A percentile compares a stretch with the other conserved stretches of the same genome.
phyloP scores from a whole-genome alignment of 2,113 vertebrate species.

The Hepsetus odoe region DNA sequence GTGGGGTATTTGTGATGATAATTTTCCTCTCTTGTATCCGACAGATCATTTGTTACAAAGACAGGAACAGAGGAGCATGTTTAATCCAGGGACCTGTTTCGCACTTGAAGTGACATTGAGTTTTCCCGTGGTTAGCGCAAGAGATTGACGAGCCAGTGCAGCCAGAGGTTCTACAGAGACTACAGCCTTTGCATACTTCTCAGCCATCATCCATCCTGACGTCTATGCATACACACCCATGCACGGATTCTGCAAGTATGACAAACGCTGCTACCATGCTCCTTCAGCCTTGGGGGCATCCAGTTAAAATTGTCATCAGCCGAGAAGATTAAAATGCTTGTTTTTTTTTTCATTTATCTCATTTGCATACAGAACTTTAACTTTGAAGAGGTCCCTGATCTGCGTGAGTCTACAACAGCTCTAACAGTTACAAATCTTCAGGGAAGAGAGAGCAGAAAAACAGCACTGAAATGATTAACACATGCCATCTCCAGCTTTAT shows the following conservation, averaged over 20 bases:
- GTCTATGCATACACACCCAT: slow-evolving; percentile 10
- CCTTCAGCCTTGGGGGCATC: slow-evolving; percentile 24
- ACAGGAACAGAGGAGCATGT: slow-evolving; percentile 47
- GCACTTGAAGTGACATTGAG: slow-evolving; percentile 49
- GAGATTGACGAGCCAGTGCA: slow-evolving; percentile 53
- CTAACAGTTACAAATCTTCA: not conserved
- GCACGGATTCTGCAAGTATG: not conserved
- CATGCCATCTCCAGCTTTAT: slow-evolving; percentile 58
- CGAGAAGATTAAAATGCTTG: slow-evolving; percentile 20
- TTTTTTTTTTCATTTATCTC: not conserved
- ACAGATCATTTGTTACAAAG: slow-evolving; percentile 56
- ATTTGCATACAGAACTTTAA: slow-evolving; percentile 24
- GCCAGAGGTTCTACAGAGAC: slow-evolving; percentile 45
- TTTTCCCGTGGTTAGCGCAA: slow-evolving; percentile 49
- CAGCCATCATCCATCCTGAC: slow-evolving; percentile 35
- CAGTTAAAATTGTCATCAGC: slow-evolving; percentile 35
- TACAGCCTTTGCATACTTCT: slow-evolving; percentile 19
- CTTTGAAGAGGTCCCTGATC: slow-evolving; percentile 13
- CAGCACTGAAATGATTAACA: slow-evolving; percentile 56
- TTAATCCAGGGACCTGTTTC: slow-evolving; percentile 48
- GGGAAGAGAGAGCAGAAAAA: slow-evolving; percentile 30
- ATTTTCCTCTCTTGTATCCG: slow-evolving; percentile 41
- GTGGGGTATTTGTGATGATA: slow-evolving; percentile 49
- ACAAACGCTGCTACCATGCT: slow-evolving; percentile 35
- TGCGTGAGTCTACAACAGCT: not conserved